Percentiles rank a stretch among this genome's conserved stretches.
Evolutionary conservation across 92 coral and sea anemone species (phyloP).

Genomic region (Palythoa heliodiscus): DNA sequence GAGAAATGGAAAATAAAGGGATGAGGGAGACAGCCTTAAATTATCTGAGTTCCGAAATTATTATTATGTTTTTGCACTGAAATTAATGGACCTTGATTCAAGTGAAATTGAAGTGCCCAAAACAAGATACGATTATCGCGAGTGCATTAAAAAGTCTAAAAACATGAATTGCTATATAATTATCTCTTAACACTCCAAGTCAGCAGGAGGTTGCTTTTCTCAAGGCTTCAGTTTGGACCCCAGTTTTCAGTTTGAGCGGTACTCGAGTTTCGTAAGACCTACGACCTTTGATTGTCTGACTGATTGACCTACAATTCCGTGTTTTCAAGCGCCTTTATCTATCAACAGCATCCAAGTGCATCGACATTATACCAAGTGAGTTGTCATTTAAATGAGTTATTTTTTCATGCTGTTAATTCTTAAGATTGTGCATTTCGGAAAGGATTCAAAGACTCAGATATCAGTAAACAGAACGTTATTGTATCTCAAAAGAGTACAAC

Average conservation of each 20-base stretch:
- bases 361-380: background rate
- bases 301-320: background rate
- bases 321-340: background rate
- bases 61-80: too few species aligned
- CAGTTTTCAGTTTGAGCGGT: too few species aligned
- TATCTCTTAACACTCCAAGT: background rate
- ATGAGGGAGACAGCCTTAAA: too few species aligned
- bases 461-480: constrained; percentile 1
- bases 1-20: too few species aligned
- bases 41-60: too few species aligned
- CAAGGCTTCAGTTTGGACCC: too few species aligned
- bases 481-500: background rate
- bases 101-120: too few species aligned
- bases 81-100: too few species aligned
- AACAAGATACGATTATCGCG: too few species aligned
- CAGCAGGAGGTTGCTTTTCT: too few species aligned
- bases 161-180: background rate
- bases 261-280: background rate
- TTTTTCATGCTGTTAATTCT: background rate
- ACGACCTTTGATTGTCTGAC: background rate
- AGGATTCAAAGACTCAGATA: constrained; percentile 1
- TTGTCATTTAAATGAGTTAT: background rate
- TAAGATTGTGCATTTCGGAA: background rate
- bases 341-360: background rate
- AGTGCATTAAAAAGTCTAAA: background rate